These are phyloP conservation scores for Bubalus kerabau DNA, from an alignment of 2,113 vertebrate species.

Conservation along the genomic window DNA sequence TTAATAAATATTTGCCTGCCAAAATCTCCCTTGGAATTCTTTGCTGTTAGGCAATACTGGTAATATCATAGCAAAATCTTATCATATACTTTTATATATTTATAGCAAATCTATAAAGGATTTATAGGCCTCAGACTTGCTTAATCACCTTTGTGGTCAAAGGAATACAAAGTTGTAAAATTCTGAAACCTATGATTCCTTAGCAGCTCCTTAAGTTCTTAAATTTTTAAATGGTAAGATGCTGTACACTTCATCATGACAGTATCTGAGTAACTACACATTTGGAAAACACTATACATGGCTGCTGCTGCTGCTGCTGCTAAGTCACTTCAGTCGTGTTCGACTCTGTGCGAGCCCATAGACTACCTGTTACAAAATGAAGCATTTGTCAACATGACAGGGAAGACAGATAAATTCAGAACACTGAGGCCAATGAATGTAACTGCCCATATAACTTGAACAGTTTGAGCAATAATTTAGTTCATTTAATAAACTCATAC, in stretches of 20 bases:
- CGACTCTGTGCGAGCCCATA: too few relatives aligned
- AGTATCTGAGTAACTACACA: not conserved
- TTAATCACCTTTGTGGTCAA: not conserved
- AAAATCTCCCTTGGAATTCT: not conserved
- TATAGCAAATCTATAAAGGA: not conserved
- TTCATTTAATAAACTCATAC: not conserved
- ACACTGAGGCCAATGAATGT: not conserved
- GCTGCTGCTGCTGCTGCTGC: not conserved
- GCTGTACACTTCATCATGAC: not conserved
- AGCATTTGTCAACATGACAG: not conserved
- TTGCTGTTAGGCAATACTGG: not conserved
- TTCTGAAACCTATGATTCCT: not conserved
- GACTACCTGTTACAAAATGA: not conserved
- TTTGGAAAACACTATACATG: not conserved
- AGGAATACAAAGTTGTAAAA: not conserved
- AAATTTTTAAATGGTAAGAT: slow-evolving; percentile 14
- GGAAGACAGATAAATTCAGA: not conserved
- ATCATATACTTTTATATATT: not conserved
- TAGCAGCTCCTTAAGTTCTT: not conserved
- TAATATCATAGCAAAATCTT: slow-evolving; percentile 2
- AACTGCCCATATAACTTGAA: not conserved
- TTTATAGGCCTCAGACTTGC: not conserved
- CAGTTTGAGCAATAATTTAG: not conserved
- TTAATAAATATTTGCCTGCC: not conserved
- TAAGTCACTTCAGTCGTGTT: too few relatives aligned